phyloP scores from a whole-genome alignment of 2,797 vertebrate genomes.

The Cetoscarus ocellatus region DNA sequence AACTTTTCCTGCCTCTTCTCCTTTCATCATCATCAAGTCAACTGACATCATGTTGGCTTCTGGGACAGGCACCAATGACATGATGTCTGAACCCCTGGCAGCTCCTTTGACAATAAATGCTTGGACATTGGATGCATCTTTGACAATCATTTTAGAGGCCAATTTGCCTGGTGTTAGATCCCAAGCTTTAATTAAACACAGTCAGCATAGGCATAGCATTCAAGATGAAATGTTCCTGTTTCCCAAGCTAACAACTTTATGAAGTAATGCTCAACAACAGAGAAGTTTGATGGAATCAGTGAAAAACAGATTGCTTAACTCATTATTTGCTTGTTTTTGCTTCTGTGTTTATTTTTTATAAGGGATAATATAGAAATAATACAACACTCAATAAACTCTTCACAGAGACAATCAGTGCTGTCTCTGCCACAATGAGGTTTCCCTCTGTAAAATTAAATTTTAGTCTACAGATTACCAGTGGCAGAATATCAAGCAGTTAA shows the following conservation, averaged over 20 bases:
- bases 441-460: not conserved
- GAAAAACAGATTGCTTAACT: not conserved
- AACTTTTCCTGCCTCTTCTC: no score
- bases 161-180: no score
- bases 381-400: conserved; percentile 3
- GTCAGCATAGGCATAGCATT: no score
- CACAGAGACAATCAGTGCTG: not conserved
- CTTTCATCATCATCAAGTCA: no score
- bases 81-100: no score
- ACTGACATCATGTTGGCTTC: no score
- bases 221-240: not conserved
- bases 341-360: not conserved
- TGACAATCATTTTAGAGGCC: no score
- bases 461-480: not conserved
- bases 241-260: not conserved
- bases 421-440: not conserved
- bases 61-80: no score
- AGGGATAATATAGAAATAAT: not conserved
- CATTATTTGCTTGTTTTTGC: not conserved
- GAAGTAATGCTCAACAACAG: not conserved
- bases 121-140: no score
- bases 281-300: not conserved
- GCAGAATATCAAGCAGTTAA: not conserved
- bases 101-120: no score
- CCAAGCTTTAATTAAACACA: not conserved